phyloP scores from a whole-genome alignment of 2,888 invertebrate species.

The Callyntrura sp. region DNA sequence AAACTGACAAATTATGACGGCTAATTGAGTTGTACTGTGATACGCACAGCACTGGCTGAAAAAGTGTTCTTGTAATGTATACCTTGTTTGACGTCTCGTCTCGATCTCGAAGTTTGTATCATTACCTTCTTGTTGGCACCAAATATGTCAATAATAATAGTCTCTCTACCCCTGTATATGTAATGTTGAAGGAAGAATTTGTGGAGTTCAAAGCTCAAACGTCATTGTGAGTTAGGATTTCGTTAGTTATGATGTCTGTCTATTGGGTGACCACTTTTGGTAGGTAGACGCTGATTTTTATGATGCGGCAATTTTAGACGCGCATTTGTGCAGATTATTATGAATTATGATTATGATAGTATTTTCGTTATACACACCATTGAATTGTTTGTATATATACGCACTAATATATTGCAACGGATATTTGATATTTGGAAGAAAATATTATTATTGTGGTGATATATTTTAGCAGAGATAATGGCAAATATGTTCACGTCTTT shows the following conservation, averaged over 20 bases:
- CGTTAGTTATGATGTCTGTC: not conserved
- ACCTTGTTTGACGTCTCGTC: not conserved
- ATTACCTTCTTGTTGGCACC: not conserved
- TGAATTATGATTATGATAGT: not conserved
- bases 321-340: not conserved
- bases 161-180: not conserved
- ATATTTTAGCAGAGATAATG: conserved; percentile 9
- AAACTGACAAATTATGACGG: conserved; percentile 54
- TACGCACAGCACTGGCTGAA: not conserved
- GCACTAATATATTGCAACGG: too few relatives aligned
- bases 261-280: not conserved
- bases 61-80: not conserved
- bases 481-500: not conserved
- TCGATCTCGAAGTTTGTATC: conserved; percentile 3
- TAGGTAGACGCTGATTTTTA: conserved; percentile 11
- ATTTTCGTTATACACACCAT: not conserved
- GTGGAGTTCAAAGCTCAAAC: conserved; percentile 9
- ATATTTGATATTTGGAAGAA: not conserved
- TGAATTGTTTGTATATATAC: not conserved
- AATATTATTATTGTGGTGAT: conserved; percentile 33
- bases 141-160: not conserved
- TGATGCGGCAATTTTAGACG: conserved; percentile 41
- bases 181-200: not conserved
- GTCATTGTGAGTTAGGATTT: not conserved
- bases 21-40: conserved; percentile 53